Percentiles rank a stretch among this genome's conserved stretches.
Evolutionary conservation across 30 jellyfish, hydroid and myxozoan genomes (phyloP).

Genomic region (Chironex yamaguchii): DNA sequence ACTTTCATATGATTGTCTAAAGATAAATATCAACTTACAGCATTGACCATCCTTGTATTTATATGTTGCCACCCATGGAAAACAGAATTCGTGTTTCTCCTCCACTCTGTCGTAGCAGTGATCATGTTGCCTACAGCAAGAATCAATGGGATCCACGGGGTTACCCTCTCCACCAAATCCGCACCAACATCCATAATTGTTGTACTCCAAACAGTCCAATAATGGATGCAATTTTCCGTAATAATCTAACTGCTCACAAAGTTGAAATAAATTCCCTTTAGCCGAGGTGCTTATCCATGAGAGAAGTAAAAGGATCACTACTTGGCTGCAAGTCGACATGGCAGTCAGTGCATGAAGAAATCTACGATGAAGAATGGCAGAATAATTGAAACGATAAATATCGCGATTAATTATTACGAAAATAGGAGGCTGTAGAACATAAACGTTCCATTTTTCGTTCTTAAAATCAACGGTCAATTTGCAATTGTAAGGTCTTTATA

Average conservation of each 20-base stretch:
- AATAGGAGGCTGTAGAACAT: no score
- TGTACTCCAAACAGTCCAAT: conserved; percentile 82
- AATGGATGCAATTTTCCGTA: conserved; percentile 57
- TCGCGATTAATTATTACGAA: no score
- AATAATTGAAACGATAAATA: no score
- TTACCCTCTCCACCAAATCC: conserved; percentile 98
- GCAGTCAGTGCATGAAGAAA: no score
- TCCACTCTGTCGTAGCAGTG: conserved; percentile 80
- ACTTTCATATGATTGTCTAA: no score
- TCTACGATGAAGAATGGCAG: no score
- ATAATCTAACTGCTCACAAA: conserved; percentile 84
- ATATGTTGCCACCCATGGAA: conserved; percentile 76
- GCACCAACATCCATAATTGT: conserved; percentile 96
- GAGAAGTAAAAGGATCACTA: not conserved
- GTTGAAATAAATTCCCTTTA: conserved; percentile 65
- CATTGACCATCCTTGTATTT: conserved; percentile 76
- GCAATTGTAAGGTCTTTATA: no score
- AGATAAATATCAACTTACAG: conserved; percentile 79
- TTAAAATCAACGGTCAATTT: no score
- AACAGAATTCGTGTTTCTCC: conserved; percentile 15
- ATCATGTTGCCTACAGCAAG: conserved; percentile 90
- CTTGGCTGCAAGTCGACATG: no score
- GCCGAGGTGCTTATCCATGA: not conserved
- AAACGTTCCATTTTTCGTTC: no score
- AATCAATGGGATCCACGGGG: conserved; percentile 87